Percentiles rank a stretch among this genome's conserved stretches.
These are phyloP conservation scores for Pseudococcus longispinus DNA, from an alignment of 2,888 invertebrate species.

Conservation along the genomic window DNA sequence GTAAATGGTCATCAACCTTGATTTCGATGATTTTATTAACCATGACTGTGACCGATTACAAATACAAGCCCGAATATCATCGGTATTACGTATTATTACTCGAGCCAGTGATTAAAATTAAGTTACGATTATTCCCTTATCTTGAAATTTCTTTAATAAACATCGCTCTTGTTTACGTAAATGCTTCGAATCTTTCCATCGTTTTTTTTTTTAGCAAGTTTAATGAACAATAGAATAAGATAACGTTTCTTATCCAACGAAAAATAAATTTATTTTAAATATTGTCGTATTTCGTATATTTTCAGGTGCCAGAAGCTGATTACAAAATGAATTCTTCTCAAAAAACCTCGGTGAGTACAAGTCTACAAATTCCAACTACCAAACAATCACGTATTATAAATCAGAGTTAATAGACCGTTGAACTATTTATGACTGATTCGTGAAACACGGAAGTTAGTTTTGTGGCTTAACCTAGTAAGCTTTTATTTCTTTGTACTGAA, in stretches of 20 bases:
- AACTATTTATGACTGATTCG: neutral
- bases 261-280: neutral
- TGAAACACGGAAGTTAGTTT: neutral
- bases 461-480: slow-evolving; percentile 5
- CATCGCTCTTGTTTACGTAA: neutral
- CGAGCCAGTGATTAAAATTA: neutral
- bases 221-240: neutral
- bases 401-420: neutral
- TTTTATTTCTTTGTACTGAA: neutral
- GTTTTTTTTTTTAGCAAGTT: neutral
- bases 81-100: neutral
- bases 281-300: neutral
- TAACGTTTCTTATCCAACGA: neutral
- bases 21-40: slow-evolving; percentile 24
- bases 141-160: neutral
- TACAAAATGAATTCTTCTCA: slow-evolving; percentile 29
- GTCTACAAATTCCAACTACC: neutral
- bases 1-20: slow-evolving; percentile 27
- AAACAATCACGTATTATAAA: neutral
- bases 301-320: slow-evolving; percentile 5
- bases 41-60: slow-evolving; percentile 37
- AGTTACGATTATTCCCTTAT: neutral
- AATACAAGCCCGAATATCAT: neutral
- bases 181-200: neutral
- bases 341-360: slow-evolving; percentile 4